Evolutionary conservation across 2,113 vertebrate genomes (phyloP).

Genomic region (Nothoprocta pentlandii): DNA sequence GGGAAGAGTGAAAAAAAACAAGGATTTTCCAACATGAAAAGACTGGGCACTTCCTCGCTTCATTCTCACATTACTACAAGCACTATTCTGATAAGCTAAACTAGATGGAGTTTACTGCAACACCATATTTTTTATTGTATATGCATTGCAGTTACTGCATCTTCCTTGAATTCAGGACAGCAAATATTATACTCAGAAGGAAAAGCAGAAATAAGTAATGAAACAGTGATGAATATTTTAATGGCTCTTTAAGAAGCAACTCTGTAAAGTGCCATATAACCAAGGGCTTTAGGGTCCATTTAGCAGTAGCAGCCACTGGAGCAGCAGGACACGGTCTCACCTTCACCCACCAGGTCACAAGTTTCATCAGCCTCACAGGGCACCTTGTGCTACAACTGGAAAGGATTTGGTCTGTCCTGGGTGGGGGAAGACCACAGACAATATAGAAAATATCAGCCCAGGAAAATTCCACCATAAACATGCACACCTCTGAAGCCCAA

Average conservation of each 20-base stretch:
- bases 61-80: neutral
- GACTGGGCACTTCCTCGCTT: neutral
- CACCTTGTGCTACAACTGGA: neutral
- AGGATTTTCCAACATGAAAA: neutral
- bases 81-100: neutral
- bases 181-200: neutral
- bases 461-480: neutral
- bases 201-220: neutral
- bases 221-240: neutral
- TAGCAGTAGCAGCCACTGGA: neutral
- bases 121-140: neutral
- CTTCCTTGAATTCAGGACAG: neutral
- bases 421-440: neutral
- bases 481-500: neutral
- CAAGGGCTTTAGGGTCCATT: neutral
- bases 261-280: neutral
- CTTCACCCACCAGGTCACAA: neutral
- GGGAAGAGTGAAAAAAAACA: rapidly evolving
- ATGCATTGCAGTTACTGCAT: neutral
- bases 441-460: neutral
- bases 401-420: neutral
- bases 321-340: neutral
- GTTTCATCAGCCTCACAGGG: neutral
- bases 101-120: neutral
- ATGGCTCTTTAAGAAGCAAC: neutral